Percentiles rank a stretch among this genome's conserved stretches.
These are phyloP conservation scores for Thymelicus sylvestris DNA, from an alignment of 2,888 invertebrate species.

Conservation along the genomic window DNA sequence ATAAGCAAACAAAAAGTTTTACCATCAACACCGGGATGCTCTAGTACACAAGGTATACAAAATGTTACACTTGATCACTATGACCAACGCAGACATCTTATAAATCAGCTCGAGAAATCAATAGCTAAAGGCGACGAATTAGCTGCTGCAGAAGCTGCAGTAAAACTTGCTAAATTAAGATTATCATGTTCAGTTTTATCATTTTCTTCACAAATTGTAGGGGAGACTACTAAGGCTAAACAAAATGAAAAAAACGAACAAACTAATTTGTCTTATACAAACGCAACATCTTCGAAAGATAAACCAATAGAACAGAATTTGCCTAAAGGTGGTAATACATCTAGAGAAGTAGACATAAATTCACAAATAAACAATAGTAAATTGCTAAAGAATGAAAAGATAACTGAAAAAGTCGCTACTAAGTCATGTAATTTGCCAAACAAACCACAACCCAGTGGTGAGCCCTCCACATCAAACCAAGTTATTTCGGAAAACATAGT, in stretches of 20 bases:
- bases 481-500: conserved; percentile 44
- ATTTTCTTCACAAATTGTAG: conserved; percentile 74
- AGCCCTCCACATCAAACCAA: conserved; percentile 47
- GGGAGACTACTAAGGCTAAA: conserved; percentile 50
- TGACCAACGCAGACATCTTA: conserved; percentile 72
- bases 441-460: background rate
- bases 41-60: background rate
- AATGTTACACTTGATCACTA: conserved; percentile 56
- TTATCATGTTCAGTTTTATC: conserved; percentile 88
- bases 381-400: background rate
- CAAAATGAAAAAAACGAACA: conserved; percentile 9
- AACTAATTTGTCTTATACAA: background rate
- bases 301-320: background rate
- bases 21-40: conserved; percentile 26
- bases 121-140: conserved; percentile 91
- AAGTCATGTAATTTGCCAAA: conserved; percentile 14
- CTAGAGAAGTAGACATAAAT: conserved; percentile 1
- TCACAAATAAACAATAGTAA: background rate
- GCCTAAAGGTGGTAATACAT: background rate
- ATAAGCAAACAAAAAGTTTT: background rate
- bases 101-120: conserved; percentile 90
- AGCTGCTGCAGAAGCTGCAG: conserved; percentile 90
- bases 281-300: background rate
- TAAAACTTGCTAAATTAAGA: conserved; percentile 90
- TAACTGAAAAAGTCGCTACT: background rate